phyloP scores from a whole-genome alignment of 2,888 invertebrate species.

The Caenorhabditis drosophilae region DNA sequence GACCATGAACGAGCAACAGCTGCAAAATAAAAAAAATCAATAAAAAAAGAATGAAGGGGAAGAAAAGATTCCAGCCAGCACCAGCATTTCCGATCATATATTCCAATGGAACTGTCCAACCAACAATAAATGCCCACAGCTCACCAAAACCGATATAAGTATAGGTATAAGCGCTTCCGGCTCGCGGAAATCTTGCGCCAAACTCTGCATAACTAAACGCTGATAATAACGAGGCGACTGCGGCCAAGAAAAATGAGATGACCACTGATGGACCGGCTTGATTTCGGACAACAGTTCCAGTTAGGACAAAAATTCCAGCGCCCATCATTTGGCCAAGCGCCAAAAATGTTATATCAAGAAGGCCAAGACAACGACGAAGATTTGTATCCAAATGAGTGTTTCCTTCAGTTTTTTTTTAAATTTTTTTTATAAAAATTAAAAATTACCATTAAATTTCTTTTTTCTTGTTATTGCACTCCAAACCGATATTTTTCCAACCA shows the following conservation, averaged over 20 bases:
- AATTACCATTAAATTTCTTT: neutral
- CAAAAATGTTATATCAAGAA: conserved; percentile 77
- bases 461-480: no score
- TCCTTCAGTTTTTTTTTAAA: conserved; percentile 22
- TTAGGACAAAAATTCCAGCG: conserved; percentile 89
- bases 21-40: conserved; percentile 12
- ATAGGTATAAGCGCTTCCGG: conserved; percentile 80
- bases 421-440: neutral
- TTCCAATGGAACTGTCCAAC: conserved; percentile 73
- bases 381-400: conserved; percentile 32
- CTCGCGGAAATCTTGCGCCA: conserved; percentile 78
- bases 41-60: neutral
- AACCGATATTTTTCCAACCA: no score
- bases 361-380: conserved; percentile 38
- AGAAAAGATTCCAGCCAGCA: conserved; percentile 3
- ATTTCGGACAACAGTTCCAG: conserved; percentile 80
- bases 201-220: conserved; percentile 76
- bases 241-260: conserved; percentile 81
- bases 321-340: conserved; percentile 94
- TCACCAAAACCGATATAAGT: conserved; percentile 94
- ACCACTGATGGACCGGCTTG: conserved; percentile 90
- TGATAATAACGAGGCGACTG: conserved; percentile 82
- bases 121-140: conserved; percentile 84
- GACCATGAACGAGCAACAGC: conserved; percentile 72
- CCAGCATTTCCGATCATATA: conserved; percentile 77